Base-by-base conservation (phyloP, 2,888 invertebrate genomes). In the Macrophya alboannulata region DNA sequence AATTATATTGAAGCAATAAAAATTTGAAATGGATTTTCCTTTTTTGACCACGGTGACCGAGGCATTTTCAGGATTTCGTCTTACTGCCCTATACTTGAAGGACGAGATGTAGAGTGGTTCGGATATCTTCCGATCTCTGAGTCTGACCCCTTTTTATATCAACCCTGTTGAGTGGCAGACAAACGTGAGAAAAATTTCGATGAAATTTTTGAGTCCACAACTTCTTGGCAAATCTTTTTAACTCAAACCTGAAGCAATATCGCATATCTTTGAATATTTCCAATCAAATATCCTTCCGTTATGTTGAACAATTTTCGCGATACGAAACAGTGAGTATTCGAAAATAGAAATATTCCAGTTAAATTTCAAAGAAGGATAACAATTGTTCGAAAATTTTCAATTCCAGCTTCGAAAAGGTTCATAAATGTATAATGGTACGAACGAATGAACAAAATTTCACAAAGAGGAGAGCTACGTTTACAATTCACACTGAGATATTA, bases 51-150 rank as follows among this genome's bases (percentile, higher is more conserved):
- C 31, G 55, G 51, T 31, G 31, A 48, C 15, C 31, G 17, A 31
- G 51, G 51, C 17, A 31, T 51, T 51, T 31, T 43, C 43, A 48
- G 21, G 5, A 76, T 76, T 48, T 25, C 15, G 21, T 25, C 25
- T 62, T 25, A 62, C 25, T 25, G 4, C 62, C 25, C 62, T 25
- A 12, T 62, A 62, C 62, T 25, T 12, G 25, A 62, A 25, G 12
- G 72, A 74, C 31, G 45, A n/a, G 17, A 21, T 43, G n/a, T n/a
- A 15, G 12, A 43, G 43, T 21, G 21, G 9, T 12, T n/a, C 21
- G n/a, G 45, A 21, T 74, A 74, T 74, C 45, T 74, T 74, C 21
- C 45, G 72, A 74, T 45, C 1, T 74, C 72, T 43, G 17, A 68
- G 37, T 68, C 21, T 43, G 40, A 72, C 45, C 72, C 40, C 45